Evolutionary conservation across 1,140 invertebrate species (phyloP), one percentile per base, ranked within the genome.

Genomic region (Phymastichus coffea): DNA sequence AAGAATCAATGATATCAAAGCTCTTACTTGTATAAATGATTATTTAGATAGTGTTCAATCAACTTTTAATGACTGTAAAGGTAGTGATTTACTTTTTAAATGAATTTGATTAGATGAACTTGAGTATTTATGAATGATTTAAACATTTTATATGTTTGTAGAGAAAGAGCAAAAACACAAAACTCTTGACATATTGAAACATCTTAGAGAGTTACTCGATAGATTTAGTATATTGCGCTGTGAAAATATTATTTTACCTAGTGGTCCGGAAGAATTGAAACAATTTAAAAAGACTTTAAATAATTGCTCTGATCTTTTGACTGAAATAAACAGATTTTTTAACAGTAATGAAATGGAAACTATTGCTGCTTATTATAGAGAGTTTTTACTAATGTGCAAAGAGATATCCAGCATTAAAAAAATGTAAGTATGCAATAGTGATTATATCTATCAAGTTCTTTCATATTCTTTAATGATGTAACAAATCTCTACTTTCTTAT

Each of bases 221-320:
- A 28, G 54, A 47, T 62, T 62, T 47, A 52, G 57, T 46, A n/a
- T 62, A 28, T 28, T 62, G 15, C 22, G 40, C 14, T 57, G 53
- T 57, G 54, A 62, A 46, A 57, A 62, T 52, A 52, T 57, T 33
- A 20, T 46, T 41, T 17, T 62, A 38, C 60, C 60, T 22, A 40
- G 12, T 23, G 30, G 4, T 23, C 6, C 7, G 14, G 47, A 57
- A 46, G 46, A 62, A 10, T 2, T 57, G 9, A 4, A 37, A 35
- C 17, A 57, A 6, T 57, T 62, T 19, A 20, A 62, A 40, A 37
- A 57, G 44, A 30, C 25, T 14, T 41, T 62, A 14, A 33, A 8
- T 37, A 40, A 62, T 4, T 57, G 60, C 26, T 28, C 15, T 38
- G 23, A 4, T 37, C 2, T 30, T 28, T 40, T 62, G 14, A 19